Evolutionary conservation across 2,888 invertebrate genomes (phyloP).

Genomic region (Torymus texanus): DNA sequence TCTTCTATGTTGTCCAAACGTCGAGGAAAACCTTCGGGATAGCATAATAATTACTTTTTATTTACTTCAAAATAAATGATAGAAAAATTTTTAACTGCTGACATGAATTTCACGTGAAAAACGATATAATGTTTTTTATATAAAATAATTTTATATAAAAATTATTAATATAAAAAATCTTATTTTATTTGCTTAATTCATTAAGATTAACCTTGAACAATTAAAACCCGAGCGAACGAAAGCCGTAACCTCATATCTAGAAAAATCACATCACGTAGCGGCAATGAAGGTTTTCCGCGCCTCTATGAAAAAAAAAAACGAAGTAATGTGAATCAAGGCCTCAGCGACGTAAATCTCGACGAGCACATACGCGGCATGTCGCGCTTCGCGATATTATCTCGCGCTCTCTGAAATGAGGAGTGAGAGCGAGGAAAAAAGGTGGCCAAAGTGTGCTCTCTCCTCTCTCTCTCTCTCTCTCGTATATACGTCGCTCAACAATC

Average conservation of each 20-base stretch:
- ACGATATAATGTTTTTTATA: too few relatives aligned
- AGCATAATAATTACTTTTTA: too few relatives aligned
- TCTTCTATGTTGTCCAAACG: too few relatives aligned
- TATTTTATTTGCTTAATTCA: neutral
- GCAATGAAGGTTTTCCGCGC: conserved; percentile 1
- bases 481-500: conserved; percentile 5
- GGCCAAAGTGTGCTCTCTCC: conserved; percentile 10
- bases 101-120: too few relatives aligned
- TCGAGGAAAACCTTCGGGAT: too few relatives aligned
- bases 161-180: too few relatives aligned
- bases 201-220: neutral
- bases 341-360: neutral
- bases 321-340: conserved; percentile 42
- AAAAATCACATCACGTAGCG: neutral
- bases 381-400: conserved; percentile 23
- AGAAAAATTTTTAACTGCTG: too few relatives aligned
- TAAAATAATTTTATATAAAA: too few relatives aligned
- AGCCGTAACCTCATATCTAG: too few relatives aligned
- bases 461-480: neutral
- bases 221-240: too few relatives aligned
- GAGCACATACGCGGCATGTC: neutral
- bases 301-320: conserved; percentile 9
- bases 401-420: conserved; percentile 17
- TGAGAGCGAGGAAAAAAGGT: conserved; percentile 9
- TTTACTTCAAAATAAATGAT: too few relatives aligned